phyloP scores from a whole-genome alignment of 1,140 invertebrate genomes.

The Drosophila pseudoananassae region DNA sequence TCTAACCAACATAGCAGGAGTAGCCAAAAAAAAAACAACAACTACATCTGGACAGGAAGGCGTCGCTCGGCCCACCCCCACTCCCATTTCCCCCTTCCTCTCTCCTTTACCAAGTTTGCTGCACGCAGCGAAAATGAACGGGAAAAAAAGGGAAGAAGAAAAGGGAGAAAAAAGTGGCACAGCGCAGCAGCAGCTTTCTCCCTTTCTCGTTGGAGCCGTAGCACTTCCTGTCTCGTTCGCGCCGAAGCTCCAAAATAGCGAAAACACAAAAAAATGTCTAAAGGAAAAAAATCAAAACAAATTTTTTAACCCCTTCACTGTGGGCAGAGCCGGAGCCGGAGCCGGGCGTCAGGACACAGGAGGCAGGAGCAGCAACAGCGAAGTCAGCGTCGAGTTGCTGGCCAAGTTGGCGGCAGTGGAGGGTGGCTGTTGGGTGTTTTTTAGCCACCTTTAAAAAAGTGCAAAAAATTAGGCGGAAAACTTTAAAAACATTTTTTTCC shows the following conservation, averaged over 20 bases:
- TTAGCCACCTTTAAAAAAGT: constrained; percentile 67
- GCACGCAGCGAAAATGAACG: constrained; percentile 74
- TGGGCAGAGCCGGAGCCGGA: not conserved
- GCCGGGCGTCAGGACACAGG: constrained; percentile 11
- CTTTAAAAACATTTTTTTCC: constrained; percentile 64
- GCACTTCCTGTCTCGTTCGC: constrained; percentile 2
- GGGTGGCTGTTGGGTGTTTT: constrained; percentile 42
- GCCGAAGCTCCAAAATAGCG: constrained; percentile 52
- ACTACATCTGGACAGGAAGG: constrained; percentile 44
- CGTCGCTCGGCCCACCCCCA: constrained; percentile 57
- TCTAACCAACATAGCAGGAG: constrained; percentile 68
- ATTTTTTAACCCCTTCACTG: constrained; percentile 77
- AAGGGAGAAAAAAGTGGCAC: constrained; percentile 60
- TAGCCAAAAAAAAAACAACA: constrained; percentile 13
- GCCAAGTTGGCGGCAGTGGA: constrained; percentile 11
- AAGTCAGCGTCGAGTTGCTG: constrained; percentile 27
- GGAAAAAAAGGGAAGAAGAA: constrained; percentile 55
- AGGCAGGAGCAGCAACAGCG: constrained; percentile 33
- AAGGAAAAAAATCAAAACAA: constrained; percentile 77
- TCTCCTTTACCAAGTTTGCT: constrained; percentile 35
- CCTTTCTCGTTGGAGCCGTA: constrained; percentile 14
- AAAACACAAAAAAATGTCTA: constrained; percentile 47
- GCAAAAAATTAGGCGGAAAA: constrained; percentile 78
- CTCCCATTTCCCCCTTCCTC: constrained; percentile 13
- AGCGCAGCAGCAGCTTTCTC: constrained; percentile 61